Conservation (phyloP, 2,113 vertebrate genomes). For the Fregetta grallaria region DNA sequence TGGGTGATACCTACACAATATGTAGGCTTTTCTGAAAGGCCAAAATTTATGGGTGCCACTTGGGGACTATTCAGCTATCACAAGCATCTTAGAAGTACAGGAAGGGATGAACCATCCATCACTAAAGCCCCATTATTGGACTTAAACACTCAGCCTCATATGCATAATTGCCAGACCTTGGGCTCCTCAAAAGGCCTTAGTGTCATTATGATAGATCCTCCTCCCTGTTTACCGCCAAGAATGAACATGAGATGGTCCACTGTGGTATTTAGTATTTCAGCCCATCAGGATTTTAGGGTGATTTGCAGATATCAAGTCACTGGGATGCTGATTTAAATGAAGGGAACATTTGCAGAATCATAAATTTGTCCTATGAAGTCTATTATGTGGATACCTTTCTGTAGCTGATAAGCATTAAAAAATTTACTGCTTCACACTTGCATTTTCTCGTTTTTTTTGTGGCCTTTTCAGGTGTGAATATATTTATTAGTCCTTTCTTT, state of each 20-base stretch:
- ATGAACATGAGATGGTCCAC: slow-evolving; percentile 54
- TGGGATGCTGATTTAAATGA: slow-evolving; percentile 58
- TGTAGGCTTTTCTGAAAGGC: slow-evolving; percentile 70
- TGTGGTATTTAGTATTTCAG: slow-evolving; percentile 61
- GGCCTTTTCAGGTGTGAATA: not conserved
- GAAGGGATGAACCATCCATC: slow-evolving; percentile 59
- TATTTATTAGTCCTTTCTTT: slow-evolving; percentile 16
- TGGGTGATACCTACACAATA: slow-evolving; percentile 69
- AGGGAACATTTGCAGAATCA: slow-evolving; percentile 56
- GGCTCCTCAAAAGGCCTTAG: slow-evolving; percentile 55
- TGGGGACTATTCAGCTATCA: slow-evolving; percentile 69
- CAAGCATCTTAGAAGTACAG: slow-evolving; percentile 60
- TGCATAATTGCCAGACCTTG: slow-evolving; percentile 59
- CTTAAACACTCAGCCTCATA: slow-evolving; percentile 59
- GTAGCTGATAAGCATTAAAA: slow-evolving; percentile 49
- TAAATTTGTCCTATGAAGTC: slow-evolving; percentile 65
- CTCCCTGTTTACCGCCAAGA: slow-evolving; percentile 66
- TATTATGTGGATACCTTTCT: slow-evolving; percentile 35
- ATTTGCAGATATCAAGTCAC: slow-evolving; percentile 66
- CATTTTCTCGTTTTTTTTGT: not conserved
- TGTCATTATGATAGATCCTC: slow-evolving; percentile 72
- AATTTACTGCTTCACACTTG: slow-evolving; percentile 39
- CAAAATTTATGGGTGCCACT: slow-evolving; percentile 71
- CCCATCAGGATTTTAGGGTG: slow-evolving; percentile 58
- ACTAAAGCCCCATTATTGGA: slow-evolving; percentile 54